A percentile compares a stretch with the other conserved stretches of the same genome.
Evolutionary conservation across 2,888 invertebrate species (phyloP).

Genomic region (Cephus pulcher): DNA sequence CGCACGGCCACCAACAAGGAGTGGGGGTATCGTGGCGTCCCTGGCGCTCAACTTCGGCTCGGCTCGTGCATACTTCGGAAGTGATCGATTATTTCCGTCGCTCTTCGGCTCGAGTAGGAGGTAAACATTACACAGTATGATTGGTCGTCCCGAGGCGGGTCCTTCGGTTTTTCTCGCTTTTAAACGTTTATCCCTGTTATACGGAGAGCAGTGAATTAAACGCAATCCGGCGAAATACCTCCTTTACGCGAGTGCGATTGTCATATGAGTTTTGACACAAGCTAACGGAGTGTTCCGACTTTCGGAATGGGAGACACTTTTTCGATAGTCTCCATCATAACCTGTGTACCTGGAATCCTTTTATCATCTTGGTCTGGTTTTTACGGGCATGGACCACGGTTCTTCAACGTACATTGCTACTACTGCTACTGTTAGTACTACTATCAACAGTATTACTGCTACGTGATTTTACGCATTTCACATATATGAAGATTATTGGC

Average conservation of each 20-base stretch:
- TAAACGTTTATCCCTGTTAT: constrained; percentile 20
- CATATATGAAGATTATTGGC: neutral
- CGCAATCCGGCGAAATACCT: neutral
- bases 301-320: neutral
- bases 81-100: constrained; percentile 50
- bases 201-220: constrained; percentile 4
- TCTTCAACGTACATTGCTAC: neutral
- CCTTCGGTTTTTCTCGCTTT: constrained; percentile 57
- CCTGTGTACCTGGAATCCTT: neutral
- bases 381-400: neutral
- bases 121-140: constrained; percentile 64
- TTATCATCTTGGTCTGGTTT: neutral
- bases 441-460: neutral
- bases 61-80: constrained; percentile 39
- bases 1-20: constrained; percentile 37
- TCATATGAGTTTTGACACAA: neutral
- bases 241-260: neutral
- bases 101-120: constrained; percentile 54
- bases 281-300: neutral
- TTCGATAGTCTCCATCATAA: neutral
- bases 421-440: neutral
- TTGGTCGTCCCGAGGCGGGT: constrained; percentile 62
- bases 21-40: constrained; percentile 30
- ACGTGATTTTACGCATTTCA: neutral
- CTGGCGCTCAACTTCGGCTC: constrained; percentile 23